Conservation (phyloP, 2,888 invertebrate species). For the Cryptocheilus praepositus region DNA sequence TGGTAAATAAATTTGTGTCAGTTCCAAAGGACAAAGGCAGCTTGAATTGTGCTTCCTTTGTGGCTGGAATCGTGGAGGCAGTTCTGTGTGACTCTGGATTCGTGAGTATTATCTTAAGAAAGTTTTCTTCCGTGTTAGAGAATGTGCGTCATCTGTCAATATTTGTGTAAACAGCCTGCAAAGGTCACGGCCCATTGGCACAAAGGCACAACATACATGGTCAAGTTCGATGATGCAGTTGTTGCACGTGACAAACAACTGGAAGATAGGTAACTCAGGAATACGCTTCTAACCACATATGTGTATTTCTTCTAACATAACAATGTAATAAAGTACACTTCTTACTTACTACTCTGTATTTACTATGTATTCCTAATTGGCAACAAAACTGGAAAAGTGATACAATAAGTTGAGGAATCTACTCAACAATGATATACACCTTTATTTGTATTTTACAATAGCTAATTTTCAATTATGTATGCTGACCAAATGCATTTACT, state of each 20-base stretch:
- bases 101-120: constrained; percentile 80
- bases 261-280: constrained; percentile 84
- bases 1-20: constrained; percentile 97
- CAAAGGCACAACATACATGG: constrained; percentile 99
- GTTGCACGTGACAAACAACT: constrained; percentile 92
- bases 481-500: constrained; percentile 6
- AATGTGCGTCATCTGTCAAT: neutral
- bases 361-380: neutral
- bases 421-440: neutral
- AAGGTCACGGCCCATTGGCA: constrained; percentile 99
- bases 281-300: neutral
- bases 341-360: neutral
- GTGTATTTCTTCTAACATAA: neutral
- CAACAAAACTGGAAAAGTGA: neutral
- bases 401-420: too few relatives aligned
- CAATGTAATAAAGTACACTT: neutral
- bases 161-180: constrained; percentile 82
- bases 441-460: neutral
- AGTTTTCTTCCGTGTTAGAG: too few relatives aligned
- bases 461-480: constrained; percentile 1
- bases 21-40: constrained; percentile 98
- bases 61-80: constrained; percentile 98
- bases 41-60: constrained; percentile 98
- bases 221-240: constrained; percentile 96
- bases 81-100: constrained; percentile 96